Evolutionary conservation across 2,888 invertebrate species (phyloP), one percentile per base, ranked within the genome.

Genomic region (Catotricha subobsoleta): DNA sequence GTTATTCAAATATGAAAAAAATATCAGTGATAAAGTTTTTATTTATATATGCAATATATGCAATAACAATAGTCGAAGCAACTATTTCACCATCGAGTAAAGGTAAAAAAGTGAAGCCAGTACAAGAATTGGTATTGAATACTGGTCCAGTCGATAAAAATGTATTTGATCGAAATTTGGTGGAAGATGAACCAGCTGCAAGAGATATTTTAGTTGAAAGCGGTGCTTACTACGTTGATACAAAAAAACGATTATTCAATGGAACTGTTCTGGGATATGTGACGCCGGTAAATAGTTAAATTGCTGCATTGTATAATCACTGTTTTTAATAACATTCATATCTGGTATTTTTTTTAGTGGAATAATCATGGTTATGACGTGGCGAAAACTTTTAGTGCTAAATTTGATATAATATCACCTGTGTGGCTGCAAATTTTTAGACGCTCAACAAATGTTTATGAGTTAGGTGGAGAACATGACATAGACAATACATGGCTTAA

Each of bases 311-410:
- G 27, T 27, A 27, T 9, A 27, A 34, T n/a, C 6, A 15, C n/a
- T 40, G 15, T 43, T 35, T 6, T 29, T 20, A 10, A 30, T 13
- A 7, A 25, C 18, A 25, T 31, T 39, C 35, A 42, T 45, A 31
- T 45, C 40, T 43, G 28, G 3, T 21, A 46, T 50, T 18, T 33
- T 49, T 69, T 67, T 47, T 57, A 94, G 91, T 95, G 95, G 95
- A 94, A 95, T 56, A 78, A 71, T 48, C 86, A 83, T 64, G 95
- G 95, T 0, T 90, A 92, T 62, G 84, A 91, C 60, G 72, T 92
- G 38, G 87, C 92, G 0, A 91, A 91, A 63, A 73, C 69, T 42
- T 92, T 92, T 68, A 80, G 76, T 9, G 72, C 77, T 33, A 95
- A 95, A 61, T 86, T 95, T 51, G 78, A 83, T 39, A 80, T 82